Base-by-base conservation (phyloP, 2,888 invertebrate species). In the Andrena flavipes region DNA sequence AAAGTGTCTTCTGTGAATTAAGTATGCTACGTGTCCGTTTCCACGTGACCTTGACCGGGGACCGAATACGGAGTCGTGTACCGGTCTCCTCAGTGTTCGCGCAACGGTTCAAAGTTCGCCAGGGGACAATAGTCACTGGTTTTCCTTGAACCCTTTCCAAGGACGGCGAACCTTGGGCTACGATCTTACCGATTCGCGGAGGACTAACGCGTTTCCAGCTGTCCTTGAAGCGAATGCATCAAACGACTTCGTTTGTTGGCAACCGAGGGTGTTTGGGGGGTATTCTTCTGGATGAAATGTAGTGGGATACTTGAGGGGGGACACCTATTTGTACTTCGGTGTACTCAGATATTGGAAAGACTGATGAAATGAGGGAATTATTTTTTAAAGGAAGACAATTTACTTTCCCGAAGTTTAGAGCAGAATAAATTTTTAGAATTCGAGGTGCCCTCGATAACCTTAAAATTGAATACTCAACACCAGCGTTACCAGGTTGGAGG, bases 21-120 rank as follows among this genome's bases (percentile, higher is more conserved):
- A 76, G 26, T 59, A 20, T 35, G 16, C 63, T 49, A 30, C 20
- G 56, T 33, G 67, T 26, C 56, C 33, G 63, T 56, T 64, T 72
- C 42, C 48, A 29, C 29, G 49, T 48, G 64, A 68, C 87, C 77
- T 84, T 80, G 76, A 84, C 72, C 73, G 16, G n/a, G 62, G 62
- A 71, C 51, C 54, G 63, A 74, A 82, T 60, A 68, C 33, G 33
- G 54, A 26, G 30, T 10, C 62, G 35, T 49, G 62, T 65, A 51
- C n/a, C 49, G 73, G 59, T 10, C 10, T 20, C n/a, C 54, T 56
- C 35, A 56, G 54, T 23, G 68, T 49, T 67, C 51, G 49, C 16
- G 62, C 65, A 76, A 33, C 20, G 74, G 77, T 87, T 84, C 80
- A 84, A 49, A 82, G 86, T 87, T 84, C 84, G 70, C 48, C 23